These are phyloP conservation scores for Aplodontia rufa DNA, from an alignment of 2,113 vertebrate species.

Conservation along the genomic window DNA sequence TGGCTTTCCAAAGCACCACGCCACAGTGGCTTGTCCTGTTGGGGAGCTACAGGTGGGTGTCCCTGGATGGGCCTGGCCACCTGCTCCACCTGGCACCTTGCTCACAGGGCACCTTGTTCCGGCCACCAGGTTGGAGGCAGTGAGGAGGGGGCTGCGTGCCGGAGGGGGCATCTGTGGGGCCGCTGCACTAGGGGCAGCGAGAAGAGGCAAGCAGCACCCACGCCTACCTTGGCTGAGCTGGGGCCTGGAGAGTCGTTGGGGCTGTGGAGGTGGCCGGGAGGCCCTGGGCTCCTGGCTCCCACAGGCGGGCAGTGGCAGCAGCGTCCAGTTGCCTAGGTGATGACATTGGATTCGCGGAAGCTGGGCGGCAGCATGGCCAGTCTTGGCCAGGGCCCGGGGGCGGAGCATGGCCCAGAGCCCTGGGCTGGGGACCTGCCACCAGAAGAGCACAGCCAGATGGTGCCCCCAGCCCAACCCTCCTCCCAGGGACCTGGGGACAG, in stretches of 20 bases:
- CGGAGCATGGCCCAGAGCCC: slow-evolving; percentile 62
- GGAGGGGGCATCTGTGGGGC: not conserved
- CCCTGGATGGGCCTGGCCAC: not conserved
- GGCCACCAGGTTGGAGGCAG: not conserved
- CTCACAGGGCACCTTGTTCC: not conserved
- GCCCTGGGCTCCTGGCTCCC: not conserved
- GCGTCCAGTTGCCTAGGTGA: slow-evolving; percentile 90
- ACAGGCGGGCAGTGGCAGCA: slow-evolving; percentile 51
- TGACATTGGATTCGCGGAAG: slow-evolving; percentile 82
- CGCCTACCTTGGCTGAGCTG: slow-evolving; percentile 77
- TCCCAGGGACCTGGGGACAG: not conserved
- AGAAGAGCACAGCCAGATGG: too few relatives aligned
- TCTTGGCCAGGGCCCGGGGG: slow-evolving; percentile 47
- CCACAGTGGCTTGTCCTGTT: not conserved
- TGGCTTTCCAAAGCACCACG: not conserved
- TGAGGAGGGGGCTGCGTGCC: not conserved
- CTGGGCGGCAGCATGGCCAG: slow-evolving; percentile 81
- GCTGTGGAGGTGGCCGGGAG: not conserved
- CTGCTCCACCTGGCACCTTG: fast-evolving
- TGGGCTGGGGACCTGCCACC: not conserved
- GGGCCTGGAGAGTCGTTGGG: slow-evolving; percentile 77
- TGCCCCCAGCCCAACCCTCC: not conserved
- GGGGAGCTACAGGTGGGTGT: not conserved
- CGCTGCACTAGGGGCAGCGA: not conserved
- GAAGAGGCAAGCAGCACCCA: not conserved